Conservation (phyloP, 2,888 invertebrate genomes). For the Dione vanillae region DNA sequence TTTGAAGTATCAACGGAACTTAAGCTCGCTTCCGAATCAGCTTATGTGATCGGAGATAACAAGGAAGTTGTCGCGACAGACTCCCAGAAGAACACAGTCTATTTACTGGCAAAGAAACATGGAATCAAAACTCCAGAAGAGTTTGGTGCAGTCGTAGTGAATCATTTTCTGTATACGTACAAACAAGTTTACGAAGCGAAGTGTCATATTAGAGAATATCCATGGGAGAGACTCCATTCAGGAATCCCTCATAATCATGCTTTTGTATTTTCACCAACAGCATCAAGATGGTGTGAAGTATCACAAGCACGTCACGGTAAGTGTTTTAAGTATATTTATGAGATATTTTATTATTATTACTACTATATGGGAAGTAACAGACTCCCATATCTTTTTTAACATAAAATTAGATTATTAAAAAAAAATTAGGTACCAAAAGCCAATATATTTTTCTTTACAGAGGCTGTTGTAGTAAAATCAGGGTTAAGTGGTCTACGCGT, state of each 20-base stretch:
- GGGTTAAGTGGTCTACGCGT: conserved; percentile 89
- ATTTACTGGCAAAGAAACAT: conserved; percentile 90
- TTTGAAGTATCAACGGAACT: conserved; percentile 89
- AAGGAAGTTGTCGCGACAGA: conserved; percentile 92
- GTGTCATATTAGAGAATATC: conserved; percentile 89
- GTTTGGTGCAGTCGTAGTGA: conserved; percentile 89
- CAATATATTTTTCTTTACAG: conserved; percentile 53
- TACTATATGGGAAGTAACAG: too few relatives aligned
- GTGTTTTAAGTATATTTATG: conserved; percentile 45
- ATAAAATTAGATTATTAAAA: too few relatives aligned
- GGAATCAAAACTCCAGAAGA: conserved; percentile 91
- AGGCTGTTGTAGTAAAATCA: conserved; percentile 85
- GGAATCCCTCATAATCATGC: conserved; percentile 89
- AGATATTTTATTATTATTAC: too few relatives aligned
- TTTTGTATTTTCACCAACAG: conserved; percentile 88
- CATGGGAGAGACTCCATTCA: conserved; percentile 88
- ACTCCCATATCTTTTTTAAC: too few relatives aligned
- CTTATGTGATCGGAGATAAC: conserved; percentile 90
- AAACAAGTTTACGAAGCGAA: conserved; percentile 89
- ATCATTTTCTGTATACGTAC: conserved; percentile 90
- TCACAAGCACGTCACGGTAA: conserved; percentile 87
- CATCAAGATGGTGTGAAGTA: conserved; percentile 88
- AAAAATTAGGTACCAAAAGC: background rate
- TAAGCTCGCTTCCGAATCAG: conserved; percentile 87
- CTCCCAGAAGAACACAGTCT: conserved; percentile 93